These are phyloP conservation scores for Luffia ferchaultella DNA, from an alignment of 2,888 invertebrate genomes.

Conservation along the genomic window DNA sequence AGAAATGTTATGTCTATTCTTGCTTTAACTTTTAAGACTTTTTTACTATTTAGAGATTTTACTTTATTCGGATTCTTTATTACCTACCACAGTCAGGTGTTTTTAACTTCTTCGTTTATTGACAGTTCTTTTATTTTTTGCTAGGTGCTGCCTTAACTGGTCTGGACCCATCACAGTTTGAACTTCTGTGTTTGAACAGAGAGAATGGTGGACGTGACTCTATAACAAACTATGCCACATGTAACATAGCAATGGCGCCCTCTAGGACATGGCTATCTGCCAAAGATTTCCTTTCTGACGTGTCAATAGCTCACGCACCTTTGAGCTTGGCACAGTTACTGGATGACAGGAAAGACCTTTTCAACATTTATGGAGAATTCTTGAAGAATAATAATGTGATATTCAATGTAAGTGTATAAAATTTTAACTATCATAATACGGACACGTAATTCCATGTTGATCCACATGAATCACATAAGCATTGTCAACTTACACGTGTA, in stretches of 20 bases:
- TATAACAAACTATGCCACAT: constrained; percentile 59
- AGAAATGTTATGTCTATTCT: too few relatives aligned
- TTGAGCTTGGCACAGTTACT: constrained; percentile 65
- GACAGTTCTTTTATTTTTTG: constrained; percentile 18
- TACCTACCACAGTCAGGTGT: too few relatives aligned
- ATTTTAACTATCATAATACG: constrained; percentile 1
- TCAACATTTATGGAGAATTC: constrained; percentile 71
- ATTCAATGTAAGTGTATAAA: constrained; percentile 43
- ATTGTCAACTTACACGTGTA: too few relatives aligned
- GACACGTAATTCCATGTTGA: neutral
- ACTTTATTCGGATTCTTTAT: too few relatives aligned
- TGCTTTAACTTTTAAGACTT: too few relatives aligned
- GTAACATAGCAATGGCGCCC: constrained; percentile 71
- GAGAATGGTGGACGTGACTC: constrained; percentile 58
- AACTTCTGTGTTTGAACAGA: constrained; percentile 68
- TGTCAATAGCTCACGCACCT: constrained; percentile 72
- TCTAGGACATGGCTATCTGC: constrained; percentile 60
- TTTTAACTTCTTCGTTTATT: constrained; percentile 17
- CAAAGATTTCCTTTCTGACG: constrained; percentile 55
- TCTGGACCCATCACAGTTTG: constrained; percentile 63
- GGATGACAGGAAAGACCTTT: constrained; percentile 62
- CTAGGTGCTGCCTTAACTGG: constrained; percentile 64
- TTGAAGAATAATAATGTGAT: constrained; percentile 57
- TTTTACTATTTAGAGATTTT: too few relatives aligned
- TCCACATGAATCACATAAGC: too few relatives aligned